Conservation (phyloP, 2,113 vertebrate genomes). For the Onychorhynchus coronatus region DNA sequence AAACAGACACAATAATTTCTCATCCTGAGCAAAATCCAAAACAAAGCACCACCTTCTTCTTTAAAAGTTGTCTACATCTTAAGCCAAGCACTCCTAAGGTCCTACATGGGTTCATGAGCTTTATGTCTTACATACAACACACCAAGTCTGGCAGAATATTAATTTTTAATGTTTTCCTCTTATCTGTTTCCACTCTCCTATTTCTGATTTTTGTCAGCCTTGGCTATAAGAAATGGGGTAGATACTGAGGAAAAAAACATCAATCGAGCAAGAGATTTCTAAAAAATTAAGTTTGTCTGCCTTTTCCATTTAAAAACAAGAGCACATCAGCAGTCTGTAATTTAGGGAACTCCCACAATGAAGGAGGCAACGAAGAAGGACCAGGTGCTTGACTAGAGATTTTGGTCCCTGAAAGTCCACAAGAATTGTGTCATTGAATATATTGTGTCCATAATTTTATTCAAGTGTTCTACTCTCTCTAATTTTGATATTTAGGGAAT, state of each 20-base stretch:
- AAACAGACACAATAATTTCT: neutral
- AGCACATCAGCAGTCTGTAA: neutral
- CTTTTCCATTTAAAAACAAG: neutral
- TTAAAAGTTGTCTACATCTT: neutral
- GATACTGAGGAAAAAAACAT: neutral
- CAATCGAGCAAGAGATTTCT: neutral
- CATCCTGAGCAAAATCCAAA: neutral
- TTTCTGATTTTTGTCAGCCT: neutral
- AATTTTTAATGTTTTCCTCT: neutral
- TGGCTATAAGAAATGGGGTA: neutral
- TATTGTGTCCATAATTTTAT: neutral
- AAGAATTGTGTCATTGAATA: neutral
- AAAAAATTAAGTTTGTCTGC: neutral
- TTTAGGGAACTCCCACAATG: neutral
- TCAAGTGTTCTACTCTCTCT: neutral
- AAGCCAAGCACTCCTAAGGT: neutral
- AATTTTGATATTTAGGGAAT: neutral
- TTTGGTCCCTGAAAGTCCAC: neutral
- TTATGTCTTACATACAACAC: neutral
- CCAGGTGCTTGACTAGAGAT: neutral
- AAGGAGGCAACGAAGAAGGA: neutral
- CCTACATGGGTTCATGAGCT: fast-evolving
- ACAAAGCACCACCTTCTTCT: neutral
- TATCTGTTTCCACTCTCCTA: neutral
- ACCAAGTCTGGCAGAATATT: neutral